Base-by-base conservation (phyloP, 1,140 invertebrate species). In the Brachionus rubens region DNA sequence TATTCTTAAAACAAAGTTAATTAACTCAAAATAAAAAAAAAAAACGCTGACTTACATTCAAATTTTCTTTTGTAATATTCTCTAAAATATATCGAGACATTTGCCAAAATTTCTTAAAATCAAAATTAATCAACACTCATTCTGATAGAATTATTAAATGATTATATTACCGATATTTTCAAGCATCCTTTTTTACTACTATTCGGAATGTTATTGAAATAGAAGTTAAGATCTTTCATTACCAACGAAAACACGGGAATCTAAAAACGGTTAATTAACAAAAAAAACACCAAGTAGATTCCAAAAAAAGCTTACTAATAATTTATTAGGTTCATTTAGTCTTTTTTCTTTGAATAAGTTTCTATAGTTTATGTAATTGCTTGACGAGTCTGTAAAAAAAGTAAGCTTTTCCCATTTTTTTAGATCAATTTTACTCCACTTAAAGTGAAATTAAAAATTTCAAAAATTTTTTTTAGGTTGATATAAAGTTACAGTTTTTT, bases 191-290 rank as follows among this genome's bases (percentile, higher is more conserved):
- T 70, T 48, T 24, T 10, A 6, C n/a, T 28, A 33, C 7, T 48
- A 21, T 9, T n/a, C 24, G 46, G 26, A 54, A 50, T 14, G 10
- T 54, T 72, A 24, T 72, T 72, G 19, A 72, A 72, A 19, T 26
- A 50, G 10, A 40, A 50, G 26, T 41, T 50, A 52, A 40, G n/a
- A n/a, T 72, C 68, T 72, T 50, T 72, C 68, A 72, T 72, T 72
- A 72, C 14, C 28, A 72, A 24, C 10, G 41, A 72, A 72, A n/a
- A n/a, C 9, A 24, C 43, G 19, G 68, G 68, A 30, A 72, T 72
- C 68, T 72, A 30, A 33, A 5, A 40, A 5, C n/a, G 19, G 41
- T 24, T 41, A 12, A 41, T 28, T 36, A n/a, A n/a, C 19, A 19
- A 43, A 43, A 65, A 1, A 65, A 65, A 41, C 30, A 30, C 24